A percentile compares a stretch with the other conserved stretches of the same genome.
Evolutionary conservation across 2,113 vertebrate genomes (phyloP).

Genomic region (Odocoileus virginianus): DNA sequence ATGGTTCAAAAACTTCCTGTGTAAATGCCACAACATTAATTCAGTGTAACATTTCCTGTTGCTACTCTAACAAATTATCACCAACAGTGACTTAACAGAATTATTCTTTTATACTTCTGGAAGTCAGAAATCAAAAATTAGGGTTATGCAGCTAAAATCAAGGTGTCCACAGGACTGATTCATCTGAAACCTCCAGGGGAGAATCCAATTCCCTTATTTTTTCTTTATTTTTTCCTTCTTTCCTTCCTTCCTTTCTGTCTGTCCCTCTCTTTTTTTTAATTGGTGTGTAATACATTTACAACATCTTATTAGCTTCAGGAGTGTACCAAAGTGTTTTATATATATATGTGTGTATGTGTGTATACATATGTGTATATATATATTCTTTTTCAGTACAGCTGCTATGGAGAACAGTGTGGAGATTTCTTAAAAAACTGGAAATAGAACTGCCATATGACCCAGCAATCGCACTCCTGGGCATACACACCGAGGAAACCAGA

Average conservation of each 20-base stretch:
- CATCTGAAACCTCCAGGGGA: background rate
- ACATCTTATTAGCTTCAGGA: background rate
- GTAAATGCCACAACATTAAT: background rate
- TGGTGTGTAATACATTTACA: background rate
- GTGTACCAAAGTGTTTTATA: background rate
- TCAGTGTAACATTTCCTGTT: background rate
- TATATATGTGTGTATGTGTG: background rate
- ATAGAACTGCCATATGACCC: no score
- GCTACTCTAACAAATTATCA: background rate
- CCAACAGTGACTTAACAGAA: background rate
- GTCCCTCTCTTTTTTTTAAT: background rate
- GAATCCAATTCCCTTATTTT: background rate
- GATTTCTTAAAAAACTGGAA: no score
- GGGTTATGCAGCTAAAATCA: background rate
- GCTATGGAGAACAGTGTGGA: no score
- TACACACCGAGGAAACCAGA: no score
- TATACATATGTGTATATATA: background rate
- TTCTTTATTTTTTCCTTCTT: background rate
- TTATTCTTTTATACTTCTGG: background rate
- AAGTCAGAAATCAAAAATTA: background rate
- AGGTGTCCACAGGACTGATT: background rate
- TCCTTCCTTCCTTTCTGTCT: background rate
- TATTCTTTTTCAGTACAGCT: background rate
- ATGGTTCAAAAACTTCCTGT: background rate
- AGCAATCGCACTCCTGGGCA: no score